Conservation (phyloP, 2,888 invertebrate genomes). For the Netelia inedita region DNA sequence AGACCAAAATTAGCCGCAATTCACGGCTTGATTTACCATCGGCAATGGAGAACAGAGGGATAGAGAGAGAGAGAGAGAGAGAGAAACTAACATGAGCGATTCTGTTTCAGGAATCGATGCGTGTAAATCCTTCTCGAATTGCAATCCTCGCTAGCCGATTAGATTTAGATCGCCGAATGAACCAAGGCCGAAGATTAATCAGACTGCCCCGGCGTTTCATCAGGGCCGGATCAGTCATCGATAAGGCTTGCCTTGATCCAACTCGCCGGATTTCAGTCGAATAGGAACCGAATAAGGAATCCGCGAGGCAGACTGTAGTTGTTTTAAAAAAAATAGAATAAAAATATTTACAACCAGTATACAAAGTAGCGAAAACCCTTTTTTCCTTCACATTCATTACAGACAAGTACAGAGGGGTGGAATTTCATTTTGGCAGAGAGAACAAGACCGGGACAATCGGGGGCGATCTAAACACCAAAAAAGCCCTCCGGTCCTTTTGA, state of each 20-base stretch:
- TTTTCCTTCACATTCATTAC: not conserved
- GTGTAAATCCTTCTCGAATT: conserved; percentile 43
- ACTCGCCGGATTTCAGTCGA: too few species aligned
- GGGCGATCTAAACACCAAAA: conserved; percentile 28
- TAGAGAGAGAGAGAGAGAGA: conserved; percentile 2
- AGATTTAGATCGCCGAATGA: conserved; percentile 45
- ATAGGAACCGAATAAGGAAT: conserved; percentile 16
- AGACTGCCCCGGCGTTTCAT: too few species aligned
- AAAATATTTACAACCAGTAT: conserved; percentile 36
- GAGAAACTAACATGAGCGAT: not conserved
- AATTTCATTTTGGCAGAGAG: conserved; percentile 15
- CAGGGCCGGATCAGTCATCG: too few species aligned
- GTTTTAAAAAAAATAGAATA: not conserved
- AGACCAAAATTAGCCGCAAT: too few species aligned
- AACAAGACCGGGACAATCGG: not conserved
- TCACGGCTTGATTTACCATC: not conserved
- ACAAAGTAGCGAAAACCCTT: conserved; percentile 28
- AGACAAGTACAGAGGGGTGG: not conserved
- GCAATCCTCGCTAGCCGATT: conserved; percentile 23
- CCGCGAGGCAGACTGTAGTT: too few species aligned
- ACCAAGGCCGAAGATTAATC: conserved; percentile 54
- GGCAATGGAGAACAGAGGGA: not conserved
- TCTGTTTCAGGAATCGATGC: conserved; percentile 16
- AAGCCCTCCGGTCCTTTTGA: conserved; percentile 63
- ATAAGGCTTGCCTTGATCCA: too few species aligned